phyloP scores from a whole-genome alignment of 2,797 vertebrate species.

The Neostethus bicornis region DNA sequence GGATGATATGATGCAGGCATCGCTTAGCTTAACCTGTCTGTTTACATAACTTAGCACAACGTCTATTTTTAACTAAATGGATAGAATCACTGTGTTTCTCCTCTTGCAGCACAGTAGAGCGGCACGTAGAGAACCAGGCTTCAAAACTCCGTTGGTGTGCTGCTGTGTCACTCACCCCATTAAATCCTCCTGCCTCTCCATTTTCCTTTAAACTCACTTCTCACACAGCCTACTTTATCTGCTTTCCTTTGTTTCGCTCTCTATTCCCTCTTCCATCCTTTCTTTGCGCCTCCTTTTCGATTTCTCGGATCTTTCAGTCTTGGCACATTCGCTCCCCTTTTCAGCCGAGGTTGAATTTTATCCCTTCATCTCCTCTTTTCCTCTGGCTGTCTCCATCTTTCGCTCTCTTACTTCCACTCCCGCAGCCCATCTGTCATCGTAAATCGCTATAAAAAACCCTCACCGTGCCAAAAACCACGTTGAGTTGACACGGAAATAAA shows the following conservation, averaged over 20 bases:
- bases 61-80: slow-evolving; percentile 68
- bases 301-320: slow-evolving; percentile 30
- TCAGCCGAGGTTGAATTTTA: slow-evolving; percentile 55
- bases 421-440: slow-evolving; percentile 67
- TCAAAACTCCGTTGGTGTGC: slow-evolving; percentile 65
- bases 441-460: slow-evolving; percentile 70
- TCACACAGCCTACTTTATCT: slow-evolving; percentile 13
- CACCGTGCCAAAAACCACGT: slow-evolving; percentile 45
- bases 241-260: slow-evolving; percentile 14
- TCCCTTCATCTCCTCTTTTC: slow-evolving; percentile 47
- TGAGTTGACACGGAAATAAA: slow-evolving; percentile 53
- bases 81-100: slow-evolving; percentile 46
- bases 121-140: slow-evolving; percentile 48
- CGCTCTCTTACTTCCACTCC: slow-evolving; percentile 45
- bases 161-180: slow-evolving; percentile 71
- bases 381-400: slow-evolving; percentile 39
- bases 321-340: slow-evolving; percentile 32
- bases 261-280: slow-evolving; percentile 32
- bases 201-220: slow-evolving; percentile 39
- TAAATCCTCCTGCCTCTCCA: slow-evolving; percentile 34
- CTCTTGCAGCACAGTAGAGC: slow-evolving; percentile 44
- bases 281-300: slow-evolving; percentile 18
- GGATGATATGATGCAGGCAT: slow-evolving; percentile 19
- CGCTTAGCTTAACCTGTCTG: slow-evolving; percentile 30
- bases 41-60: slow-evolving; percentile 55